phyloP scores from a whole-genome alignment of 2,888 invertebrate species.

The Cerastis rubricosa region DNA sequence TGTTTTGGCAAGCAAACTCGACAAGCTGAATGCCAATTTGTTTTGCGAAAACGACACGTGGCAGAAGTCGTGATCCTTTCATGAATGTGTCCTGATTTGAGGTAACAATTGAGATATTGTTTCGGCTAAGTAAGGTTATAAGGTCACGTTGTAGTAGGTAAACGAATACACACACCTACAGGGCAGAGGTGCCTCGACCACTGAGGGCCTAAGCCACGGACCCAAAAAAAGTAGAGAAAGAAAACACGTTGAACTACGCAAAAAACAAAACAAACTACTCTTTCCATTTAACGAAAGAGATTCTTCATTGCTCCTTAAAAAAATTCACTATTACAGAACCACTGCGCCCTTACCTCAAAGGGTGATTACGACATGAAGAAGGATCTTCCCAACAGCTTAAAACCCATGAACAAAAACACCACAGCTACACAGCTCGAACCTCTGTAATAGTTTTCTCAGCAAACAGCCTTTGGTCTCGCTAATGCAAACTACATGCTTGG shows the following conservation, averaged over 20 bases:
- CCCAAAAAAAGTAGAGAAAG: neutral
- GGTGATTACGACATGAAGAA: no score
- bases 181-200: no score
- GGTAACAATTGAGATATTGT: neutral
- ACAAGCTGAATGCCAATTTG: slow-evolving; percentile 29
- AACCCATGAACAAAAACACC: slow-evolving; percentile 42
- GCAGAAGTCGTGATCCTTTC: slow-evolving; percentile 19
- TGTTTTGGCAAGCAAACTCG: slow-evolving; percentile 37
- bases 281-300: neutral
- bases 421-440: slow-evolving; percentile 41
- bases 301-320: neutral
- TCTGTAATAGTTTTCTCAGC: slow-evolving; percentile 69
- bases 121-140: neutral
- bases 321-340: neutral
- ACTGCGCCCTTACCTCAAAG: neutral
- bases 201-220: no score
- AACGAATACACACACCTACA: neutral
- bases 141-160: neutral
- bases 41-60: slow-evolving; percentile 36
- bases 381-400: neutral
- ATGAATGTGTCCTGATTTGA: slow-evolving; percentile 12
- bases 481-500: slow-evolving; percentile 61
- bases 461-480: slow-evolving; percentile 69
- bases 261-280: neutral
- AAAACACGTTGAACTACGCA: neutral